These are phyloP conservation scores for Semaprochilodus insignis DNA, from an alignment of 2,797 vertebrate genomes.

Conservation along the genomic window DNA sequence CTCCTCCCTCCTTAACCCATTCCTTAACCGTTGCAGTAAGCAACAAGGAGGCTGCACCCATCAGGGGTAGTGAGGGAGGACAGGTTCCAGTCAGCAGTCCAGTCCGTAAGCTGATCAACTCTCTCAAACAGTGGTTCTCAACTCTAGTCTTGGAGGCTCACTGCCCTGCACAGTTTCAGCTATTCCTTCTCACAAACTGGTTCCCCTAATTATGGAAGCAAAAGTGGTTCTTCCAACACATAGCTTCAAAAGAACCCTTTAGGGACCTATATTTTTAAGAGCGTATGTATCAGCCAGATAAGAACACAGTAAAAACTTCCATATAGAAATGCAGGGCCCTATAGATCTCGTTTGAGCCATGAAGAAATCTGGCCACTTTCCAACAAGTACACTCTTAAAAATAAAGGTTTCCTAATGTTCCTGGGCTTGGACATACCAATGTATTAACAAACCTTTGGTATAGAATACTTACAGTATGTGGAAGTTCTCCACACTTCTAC, in stretches of 20 bases:
- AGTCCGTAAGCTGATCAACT: not conserved
- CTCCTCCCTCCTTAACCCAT: not conserved
- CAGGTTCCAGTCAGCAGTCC: conserved; percentile 5
- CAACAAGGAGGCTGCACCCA: conserved; percentile 23
- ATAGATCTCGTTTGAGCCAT: not conserved
- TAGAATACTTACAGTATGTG: not conserved
- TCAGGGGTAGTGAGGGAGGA: conserved; percentile 8
- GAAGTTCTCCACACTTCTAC: not conserved
- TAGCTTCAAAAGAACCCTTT: no score
- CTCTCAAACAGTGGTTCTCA: conserved; percentile 4
- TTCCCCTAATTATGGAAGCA: not conserved
- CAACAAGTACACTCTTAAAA: not conserved
- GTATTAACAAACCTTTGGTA: not conserved
- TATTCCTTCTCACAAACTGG: not conserved
- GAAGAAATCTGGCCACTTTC: not conserved
- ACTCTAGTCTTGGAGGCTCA: not conserved
- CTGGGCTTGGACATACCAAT: not conserved
- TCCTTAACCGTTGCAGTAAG: conserved; percentile 16
- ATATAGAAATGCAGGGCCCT: not conserved
- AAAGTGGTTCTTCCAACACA: not conserved
- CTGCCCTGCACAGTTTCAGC: not conserved
- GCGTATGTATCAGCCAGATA: not conserved
- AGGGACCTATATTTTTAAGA: not conserved
- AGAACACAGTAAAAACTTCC: not conserved
- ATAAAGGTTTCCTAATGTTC: not conserved